Evolutionary conservation across 2,888 invertebrate species (phyloP).

Genomic region (Omphaloscelis lunosa): DNA sequence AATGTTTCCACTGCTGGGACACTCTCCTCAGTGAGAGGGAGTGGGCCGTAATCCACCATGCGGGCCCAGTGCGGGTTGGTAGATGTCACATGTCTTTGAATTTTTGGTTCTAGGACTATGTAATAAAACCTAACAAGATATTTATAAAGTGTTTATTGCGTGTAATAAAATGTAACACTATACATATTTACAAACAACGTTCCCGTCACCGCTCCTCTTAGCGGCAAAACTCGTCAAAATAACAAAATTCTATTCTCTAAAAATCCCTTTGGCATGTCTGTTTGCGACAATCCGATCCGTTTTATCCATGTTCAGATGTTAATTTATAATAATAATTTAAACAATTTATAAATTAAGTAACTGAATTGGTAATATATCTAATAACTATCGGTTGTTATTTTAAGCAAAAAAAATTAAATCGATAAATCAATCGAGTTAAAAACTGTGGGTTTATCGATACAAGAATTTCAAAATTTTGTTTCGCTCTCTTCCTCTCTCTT

Average conservation of each 20-base stretch:
- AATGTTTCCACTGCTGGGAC: too few species aligned
- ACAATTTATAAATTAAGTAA: constrained; percentile 39
- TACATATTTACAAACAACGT: constrained; percentile 82
- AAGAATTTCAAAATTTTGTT: background rate
- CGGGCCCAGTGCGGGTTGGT: too few species aligned
- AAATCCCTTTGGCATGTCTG: constrained; percentile 72
- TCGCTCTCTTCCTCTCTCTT: background rate
- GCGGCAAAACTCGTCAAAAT: constrained; percentile 76
- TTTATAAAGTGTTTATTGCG: constrained; percentile 75
- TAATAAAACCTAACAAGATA: constrained; percentile 28
- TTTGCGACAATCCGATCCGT: constrained; percentile 47
- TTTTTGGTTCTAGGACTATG: background rate
- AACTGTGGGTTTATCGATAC: constrained; percentile 5
- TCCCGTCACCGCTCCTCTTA: constrained; percentile 48
- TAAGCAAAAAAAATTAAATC: constrained; percentile 5
- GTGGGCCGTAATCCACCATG: too few species aligned
- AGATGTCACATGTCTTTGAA: too few species aligned
- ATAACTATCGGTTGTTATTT: constrained; percentile 24
- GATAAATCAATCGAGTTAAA: constrained; percentile 9
- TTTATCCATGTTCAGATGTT: constrained; percentile 27
- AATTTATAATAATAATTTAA: constrained; percentile 15
- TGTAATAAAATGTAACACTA: constrained; percentile 84
- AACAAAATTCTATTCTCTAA: constrained; percentile 72
- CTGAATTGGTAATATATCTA: constrained; percentile 24
- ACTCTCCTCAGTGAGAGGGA: too few species aligned